phyloP scores from a whole-genome alignment of 2,797 vertebrate species.

The Falco novaeseelandiae region DNA sequence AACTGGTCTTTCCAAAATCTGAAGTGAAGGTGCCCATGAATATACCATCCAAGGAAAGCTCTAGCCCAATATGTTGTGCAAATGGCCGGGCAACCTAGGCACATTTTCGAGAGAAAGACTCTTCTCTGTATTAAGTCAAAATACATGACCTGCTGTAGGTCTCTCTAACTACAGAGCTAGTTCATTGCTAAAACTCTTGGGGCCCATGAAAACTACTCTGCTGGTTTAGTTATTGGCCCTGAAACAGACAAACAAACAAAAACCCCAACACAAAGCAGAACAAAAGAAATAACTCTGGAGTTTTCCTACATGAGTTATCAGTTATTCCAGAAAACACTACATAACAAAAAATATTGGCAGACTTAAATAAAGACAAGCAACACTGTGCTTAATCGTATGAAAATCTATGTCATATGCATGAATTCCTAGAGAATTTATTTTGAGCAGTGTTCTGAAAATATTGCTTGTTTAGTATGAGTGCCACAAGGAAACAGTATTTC shows the following conservation, averaged over 20 bases:
- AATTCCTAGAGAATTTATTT: slow-evolving; percentile 49
- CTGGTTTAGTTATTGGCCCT: background rate
- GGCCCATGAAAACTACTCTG: background rate
- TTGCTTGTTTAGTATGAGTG: background rate
- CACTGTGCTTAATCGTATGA: background rate
- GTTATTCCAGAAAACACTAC: background rate
- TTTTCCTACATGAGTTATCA: background rate
- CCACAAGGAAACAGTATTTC: slow-evolving; percentile 23
- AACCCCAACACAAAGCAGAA: background rate
- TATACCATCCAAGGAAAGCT: slow-evolving; percentile 69
- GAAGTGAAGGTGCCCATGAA: slow-evolving; percentile 67
- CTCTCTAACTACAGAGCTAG: background rate
- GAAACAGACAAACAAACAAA: background rate
- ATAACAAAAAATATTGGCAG: background rate
- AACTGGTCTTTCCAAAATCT: slow-evolving; percentile 66
- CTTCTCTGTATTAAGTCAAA: background rate
- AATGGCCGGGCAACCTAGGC: background rate
- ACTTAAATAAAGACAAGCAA: background rate
- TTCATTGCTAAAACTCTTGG: background rate
- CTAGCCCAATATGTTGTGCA: background rate
- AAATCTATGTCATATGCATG: slow-evolving; percentile 18
- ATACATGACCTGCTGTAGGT: background rate
- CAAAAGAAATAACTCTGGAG: background rate
- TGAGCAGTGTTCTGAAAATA: background rate
- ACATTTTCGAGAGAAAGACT: background rate